Conservation (phyloP, 2,113 vertebrate genomes). For the Crotalus helleri region DNA sequence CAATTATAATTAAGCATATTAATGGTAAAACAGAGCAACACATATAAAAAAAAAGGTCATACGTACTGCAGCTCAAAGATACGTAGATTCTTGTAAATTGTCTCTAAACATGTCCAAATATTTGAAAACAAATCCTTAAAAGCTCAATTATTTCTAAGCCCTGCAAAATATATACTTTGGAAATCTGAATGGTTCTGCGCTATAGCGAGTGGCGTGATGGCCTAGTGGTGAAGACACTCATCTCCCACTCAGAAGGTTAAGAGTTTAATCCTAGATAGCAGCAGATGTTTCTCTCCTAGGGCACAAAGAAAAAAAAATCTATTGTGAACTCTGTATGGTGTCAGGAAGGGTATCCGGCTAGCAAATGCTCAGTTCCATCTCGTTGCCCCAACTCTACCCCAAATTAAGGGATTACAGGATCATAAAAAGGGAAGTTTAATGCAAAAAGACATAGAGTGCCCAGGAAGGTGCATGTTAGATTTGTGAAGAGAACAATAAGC, state of each 20-base stretch:
- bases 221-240: background rate
- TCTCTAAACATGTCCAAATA: conserved; percentile 16
- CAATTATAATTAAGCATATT: conserved; percentile 35
- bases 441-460: too few relatives aligned
- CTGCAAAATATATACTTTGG: background rate
- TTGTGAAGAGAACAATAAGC: too few relatives aligned
- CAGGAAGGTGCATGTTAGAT: too few relatives aligned
- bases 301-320: background rate
- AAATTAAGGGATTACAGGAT: background rate
- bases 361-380: background rate
- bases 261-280: background rate
- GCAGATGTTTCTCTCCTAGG: background rate
- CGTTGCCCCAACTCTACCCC: background rate
- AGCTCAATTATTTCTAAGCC: background rate
- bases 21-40: conserved; percentile 23
- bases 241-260: background rate
- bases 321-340: background rate
- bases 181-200: background rate
- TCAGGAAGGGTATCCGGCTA: background rate
- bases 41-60: conserved; percentile 20
- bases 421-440: background rate
- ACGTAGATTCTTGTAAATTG: conserved; percentile 23
- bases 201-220: background rate
- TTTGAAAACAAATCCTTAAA: conserved; percentile 18
- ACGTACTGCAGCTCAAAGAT: background rate